A percentile compares a stretch with the other conserved stretches of the same genome.
phyloP scores from a whole-genome alignment of 2,888 invertebrate genomes.

The Calameuta pallipes region DNA sequence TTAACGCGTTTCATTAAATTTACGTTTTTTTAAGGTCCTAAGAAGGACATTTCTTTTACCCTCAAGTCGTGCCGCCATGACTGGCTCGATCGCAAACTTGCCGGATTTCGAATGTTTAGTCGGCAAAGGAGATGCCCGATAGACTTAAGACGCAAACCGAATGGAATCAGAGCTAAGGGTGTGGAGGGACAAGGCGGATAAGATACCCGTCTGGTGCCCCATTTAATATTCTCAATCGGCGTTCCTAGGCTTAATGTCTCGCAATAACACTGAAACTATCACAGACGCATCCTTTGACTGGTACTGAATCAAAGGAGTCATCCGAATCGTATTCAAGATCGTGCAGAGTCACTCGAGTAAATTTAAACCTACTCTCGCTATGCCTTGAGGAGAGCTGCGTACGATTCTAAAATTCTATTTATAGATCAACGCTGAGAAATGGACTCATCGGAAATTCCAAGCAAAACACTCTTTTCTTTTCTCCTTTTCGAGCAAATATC shows the following conservation, averaged over 20 bases:
- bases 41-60: background rate
- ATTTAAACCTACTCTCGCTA: background rate
- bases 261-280: background rate
- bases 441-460: background rate
- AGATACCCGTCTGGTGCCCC: conserved; percentile 15
- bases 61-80: background rate
- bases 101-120: background rate
- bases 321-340: background rate
- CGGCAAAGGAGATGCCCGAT: conserved; percentile 14
- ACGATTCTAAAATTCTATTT: no score
- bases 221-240: background rate
- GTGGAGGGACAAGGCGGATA: conserved; percentile 35
- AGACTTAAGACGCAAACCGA: conserved; percentile 31
- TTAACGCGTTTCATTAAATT: background rate
- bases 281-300: background rate
- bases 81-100: background rate
- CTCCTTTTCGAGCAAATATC: background rate
- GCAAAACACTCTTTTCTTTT: background rate
- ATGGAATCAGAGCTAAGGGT: conserved; percentile 32
- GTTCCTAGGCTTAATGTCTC: background rate
- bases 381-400: background rate
- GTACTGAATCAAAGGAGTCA: background rate
- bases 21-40: background rate
- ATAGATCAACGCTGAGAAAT: background rate
- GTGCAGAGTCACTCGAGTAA: background rate